Percentiles rank a stretch among this genome's conserved stretches.
Evolutionary conservation across 2,113 vertebrate genomes (phyloP).

Genomic region (Amphiprion ocellaris): DNA sequence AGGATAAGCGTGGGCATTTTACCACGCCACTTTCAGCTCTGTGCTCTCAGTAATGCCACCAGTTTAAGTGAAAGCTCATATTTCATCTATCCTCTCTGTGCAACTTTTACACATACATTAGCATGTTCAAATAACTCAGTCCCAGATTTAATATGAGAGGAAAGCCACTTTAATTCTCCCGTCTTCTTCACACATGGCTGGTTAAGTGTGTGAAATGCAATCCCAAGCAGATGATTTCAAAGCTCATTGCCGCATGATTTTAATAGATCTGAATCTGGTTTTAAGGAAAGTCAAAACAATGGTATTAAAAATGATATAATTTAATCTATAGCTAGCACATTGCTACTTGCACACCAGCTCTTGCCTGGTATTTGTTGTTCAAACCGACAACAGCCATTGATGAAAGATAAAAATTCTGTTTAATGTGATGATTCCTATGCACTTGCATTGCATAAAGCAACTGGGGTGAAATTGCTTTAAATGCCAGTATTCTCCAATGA

Average conservation of each 20-base stretch:
- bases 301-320: too few species aligned
- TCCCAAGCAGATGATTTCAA: not conserved
- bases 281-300: not conserved
- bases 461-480: too few species aligned
- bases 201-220: constrained; percentile 1
- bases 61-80: constrained; percentile 52
- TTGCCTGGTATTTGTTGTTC: too few species aligned
- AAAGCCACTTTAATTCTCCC: constrained; percentile 19
- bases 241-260: not conserved
- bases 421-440: too few species aligned
- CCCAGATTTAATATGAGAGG: constrained; percentile 27
- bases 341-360: too few species aligned
- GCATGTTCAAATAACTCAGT: constrained; percentile 39
- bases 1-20: constrained; percentile 46
- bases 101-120: constrained; percentile 19
- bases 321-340: too few species aligned
- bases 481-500: too few species aligned
- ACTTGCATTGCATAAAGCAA: too few species aligned
- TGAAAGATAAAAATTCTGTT: too few species aligned
- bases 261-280: not conserved
- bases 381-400: too few species aligned
- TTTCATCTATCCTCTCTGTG: constrained; percentile 36
- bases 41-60: constrained; percentile 30
- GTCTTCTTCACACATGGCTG: constrained; percentile 19
- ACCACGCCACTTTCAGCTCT: constrained; percentile 57